phyloP scores from a whole-genome alignment of 2,888 invertebrate genomes.

The Drosophila mimetica region DNA sequence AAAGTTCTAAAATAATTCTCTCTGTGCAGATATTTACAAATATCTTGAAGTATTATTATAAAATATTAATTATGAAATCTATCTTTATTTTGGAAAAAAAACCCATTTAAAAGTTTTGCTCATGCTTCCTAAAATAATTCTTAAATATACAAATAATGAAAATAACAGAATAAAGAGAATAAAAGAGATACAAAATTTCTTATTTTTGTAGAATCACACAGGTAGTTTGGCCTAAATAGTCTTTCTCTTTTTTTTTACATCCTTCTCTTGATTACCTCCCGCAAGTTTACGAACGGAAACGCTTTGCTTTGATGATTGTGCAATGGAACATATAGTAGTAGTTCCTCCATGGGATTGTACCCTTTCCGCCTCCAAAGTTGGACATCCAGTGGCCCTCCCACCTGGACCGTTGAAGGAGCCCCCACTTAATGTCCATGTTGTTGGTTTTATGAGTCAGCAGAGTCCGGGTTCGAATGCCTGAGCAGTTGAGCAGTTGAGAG shows the following conservation, averaged over 20 bases:
- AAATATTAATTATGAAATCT: too few relatives aligned
- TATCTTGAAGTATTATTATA: too few relatives aligned
- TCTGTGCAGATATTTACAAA: too few relatives aligned
- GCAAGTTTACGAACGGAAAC: slow-evolving; percentile 16
- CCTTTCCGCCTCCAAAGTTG: neutral
- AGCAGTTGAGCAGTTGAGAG: slow-evolving; percentile 17
- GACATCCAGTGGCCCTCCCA: slow-evolving; percentile 15
- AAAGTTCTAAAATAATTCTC: too few relatives aligned
- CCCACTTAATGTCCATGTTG: slow-evolving; percentile 66
- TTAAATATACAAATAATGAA: neutral
- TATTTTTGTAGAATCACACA: neutral
- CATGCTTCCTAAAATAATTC: too few relatives aligned
- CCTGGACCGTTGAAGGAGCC: slow-evolving; percentile 19
- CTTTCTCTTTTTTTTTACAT: slow-evolving; percentile 12
- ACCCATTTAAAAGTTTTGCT: neutral
- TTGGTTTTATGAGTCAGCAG: slow-evolving; percentile 73
- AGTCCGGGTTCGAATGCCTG: slow-evolving; percentile 19
- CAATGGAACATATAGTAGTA: slow-evolving; percentile 1
- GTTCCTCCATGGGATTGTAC: slow-evolving; percentile 2
- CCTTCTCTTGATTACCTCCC: neutral
- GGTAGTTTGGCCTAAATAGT: neutral
- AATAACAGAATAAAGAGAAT: too few relatives aligned
- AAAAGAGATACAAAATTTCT: neutral
- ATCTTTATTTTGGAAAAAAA: neutral
- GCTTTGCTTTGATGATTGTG: slow-evolving; percentile 6